A percentile compares a stretch with the other conserved stretches of the same genome.
Conservation (phyloP, 1,140 invertebrate genomes). For the Drosophila truncata region DNA sequence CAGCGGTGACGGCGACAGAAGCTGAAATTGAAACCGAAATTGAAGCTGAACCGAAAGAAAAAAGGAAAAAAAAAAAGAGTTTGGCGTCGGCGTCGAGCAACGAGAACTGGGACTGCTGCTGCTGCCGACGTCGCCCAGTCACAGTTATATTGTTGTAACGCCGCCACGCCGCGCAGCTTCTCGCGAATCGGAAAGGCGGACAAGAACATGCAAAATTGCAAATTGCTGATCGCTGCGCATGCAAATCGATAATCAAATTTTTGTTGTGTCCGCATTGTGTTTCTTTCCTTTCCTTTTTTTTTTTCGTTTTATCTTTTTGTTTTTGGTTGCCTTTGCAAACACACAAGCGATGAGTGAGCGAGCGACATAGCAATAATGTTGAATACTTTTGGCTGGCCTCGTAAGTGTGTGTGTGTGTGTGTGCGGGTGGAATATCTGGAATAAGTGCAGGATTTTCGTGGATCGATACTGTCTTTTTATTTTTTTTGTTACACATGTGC, state of each 20-base stretch:
- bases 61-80: constrained; percentile 10
- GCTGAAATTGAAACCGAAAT: constrained; percentile 16
- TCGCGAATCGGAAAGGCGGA: constrained; percentile 20
- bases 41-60: neutral
- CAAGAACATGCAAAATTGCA: constrained; percentile 27
- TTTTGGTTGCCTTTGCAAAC: constrained; percentile 39
- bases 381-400: constrained; percentile 18
- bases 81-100: constrained; percentile 13
- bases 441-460: constrained; percentile 31
- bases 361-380: constrained; percentile 21
- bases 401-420: constrained; percentile 16
- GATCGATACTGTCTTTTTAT: constrained; percentile 27
- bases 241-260: constrained; percentile 32
- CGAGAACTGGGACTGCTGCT: constrained; percentile 14
- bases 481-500: constrained; percentile 64
- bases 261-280: constrained; percentile 20
- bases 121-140: constrained; percentile 20
- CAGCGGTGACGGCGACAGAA: neutral
- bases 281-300: neutral
- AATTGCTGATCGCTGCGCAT: constrained; percentile 36
- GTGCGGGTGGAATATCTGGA: constrained; percentile 23
- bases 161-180: constrained; percentile 32
- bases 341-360: constrained; percentile 37
- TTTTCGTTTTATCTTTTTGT: neutral
- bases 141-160: constrained; percentile 29